phyloP scores from a whole-genome alignment of 2,888 invertebrate genomes.

The Acleris literana region DNA sequence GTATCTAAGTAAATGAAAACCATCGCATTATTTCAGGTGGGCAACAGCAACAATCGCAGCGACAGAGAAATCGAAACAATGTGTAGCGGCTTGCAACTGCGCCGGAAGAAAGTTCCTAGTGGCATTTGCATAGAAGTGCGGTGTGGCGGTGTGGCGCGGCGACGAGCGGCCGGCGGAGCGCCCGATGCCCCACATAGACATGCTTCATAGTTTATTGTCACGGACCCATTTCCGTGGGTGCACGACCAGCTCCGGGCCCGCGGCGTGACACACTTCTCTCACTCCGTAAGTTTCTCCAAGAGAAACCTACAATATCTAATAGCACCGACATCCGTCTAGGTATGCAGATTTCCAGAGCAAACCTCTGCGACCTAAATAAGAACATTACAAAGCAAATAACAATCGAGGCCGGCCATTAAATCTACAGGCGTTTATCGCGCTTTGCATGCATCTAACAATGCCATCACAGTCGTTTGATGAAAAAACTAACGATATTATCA shows the following conservation, averaged over 20 bases:
- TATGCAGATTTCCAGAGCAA: constrained; percentile 81
- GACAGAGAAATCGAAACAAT: constrained; percentile 76
- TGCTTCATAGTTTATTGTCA: constrained; percentile 74
- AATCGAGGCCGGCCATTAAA: constrained; percentile 54
- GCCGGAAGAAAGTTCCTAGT: constrained; percentile 78
- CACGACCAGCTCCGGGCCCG: constrained; percentile 63
- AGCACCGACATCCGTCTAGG: constrained; percentile 76
- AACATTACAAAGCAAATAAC: constrained; percentile 63
- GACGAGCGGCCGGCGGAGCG: constrained; percentile 55
- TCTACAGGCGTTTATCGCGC: constrained; percentile 10
- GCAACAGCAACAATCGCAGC: constrained; percentile 51
- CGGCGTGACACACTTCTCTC: constrained; percentile 74
- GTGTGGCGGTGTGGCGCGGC: constrained; percentile 40
- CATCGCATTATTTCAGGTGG: constrained; percentile 47
- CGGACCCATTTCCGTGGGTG: constrained; percentile 79
- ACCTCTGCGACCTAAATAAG: constrained; percentile 76
- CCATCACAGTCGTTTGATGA: constrained; percentile 4
- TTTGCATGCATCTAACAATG: constrained; percentile 18
- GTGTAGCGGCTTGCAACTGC: constrained; percentile 62
- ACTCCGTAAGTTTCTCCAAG: constrained; percentile 80
- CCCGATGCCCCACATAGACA: constrained; percentile 78
- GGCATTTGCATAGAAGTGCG: constrained; percentile 70
- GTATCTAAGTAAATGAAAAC: not conserved
- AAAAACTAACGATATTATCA: constrained; percentile 11
- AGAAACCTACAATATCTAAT: constrained; percentile 81